Evolutionary conservation across 2,113 vertebrate genomes (phyloP), one percentile per base, ranked within the genome.

Genomic region (Clarias macrocephalus): DNA sequence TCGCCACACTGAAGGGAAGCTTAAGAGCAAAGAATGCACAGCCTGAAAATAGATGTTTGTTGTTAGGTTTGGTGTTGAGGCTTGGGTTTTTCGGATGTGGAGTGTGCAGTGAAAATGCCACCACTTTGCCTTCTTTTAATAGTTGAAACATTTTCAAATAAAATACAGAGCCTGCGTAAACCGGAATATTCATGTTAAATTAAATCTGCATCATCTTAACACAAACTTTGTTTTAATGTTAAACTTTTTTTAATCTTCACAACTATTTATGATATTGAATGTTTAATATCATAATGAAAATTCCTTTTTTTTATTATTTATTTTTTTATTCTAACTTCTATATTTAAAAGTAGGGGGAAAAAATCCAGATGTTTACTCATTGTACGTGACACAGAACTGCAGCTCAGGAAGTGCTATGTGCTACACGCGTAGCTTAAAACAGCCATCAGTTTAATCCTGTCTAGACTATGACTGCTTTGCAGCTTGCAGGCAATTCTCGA

Each of bases 391-490:
- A 48, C 42, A 76, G 16, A 62, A 9, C 23, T 37, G 25, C 62
- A 80, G 85, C 62, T 30, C 33, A 87, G 63, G 76, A 87, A 65
- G 57, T 66, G 33, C 68, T 73, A 10, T 57, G 52, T 54, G 16
- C 65, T 42, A 23, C 15, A 52, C 1, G 56, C 23, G 25, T n/a
- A 23, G 66, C 79, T 81, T 82, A 83, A 84, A 84, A n/a, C 86
- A 79, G 62, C 60, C 81, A 79, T 79, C 23, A 42, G 21, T 83
- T 79, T 83, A 87, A 77, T 87, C 72, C 81, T 83, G 86, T 87
- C 81, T 84, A 79, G 86, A 84, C 82, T 28, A 28, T 3, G 23
- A 79, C 70, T 54, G 42, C 80, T 70, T 62, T 87, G n/a, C 80
- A 28, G 62, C 62, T 79, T 48, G 21, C 48, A 84, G 52, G 52